Percentiles rank a stretch among this genome's conserved stretches.
Evolutionary conservation across 2,113 vertebrate genomes (phyloP).

Genomic region (Macroglossus sobrinus): DNA sequence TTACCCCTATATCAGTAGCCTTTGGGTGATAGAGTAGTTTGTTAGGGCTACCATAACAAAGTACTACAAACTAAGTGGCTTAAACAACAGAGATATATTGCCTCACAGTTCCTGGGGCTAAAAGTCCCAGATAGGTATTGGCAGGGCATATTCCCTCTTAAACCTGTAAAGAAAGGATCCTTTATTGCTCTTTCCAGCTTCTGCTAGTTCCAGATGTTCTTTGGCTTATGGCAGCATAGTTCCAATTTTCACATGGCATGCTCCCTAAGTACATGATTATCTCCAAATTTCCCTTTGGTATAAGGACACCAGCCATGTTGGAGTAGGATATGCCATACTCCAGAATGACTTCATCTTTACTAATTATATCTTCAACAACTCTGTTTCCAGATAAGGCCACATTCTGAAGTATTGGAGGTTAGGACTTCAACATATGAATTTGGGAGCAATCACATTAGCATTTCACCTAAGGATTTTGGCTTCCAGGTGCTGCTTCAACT

Average conservation of each 20-base stretch:
- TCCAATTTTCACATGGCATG: background rate
- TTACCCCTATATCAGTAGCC: background rate
- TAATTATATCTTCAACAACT: background rate
- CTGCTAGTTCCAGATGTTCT: background rate
- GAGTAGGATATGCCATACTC: background rate
- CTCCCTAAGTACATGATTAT: background rate
- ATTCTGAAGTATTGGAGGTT: background rate
- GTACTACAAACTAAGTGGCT: background rate
- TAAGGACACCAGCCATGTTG: background rate
- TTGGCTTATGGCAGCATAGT: background rate
- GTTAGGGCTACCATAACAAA: background rate
- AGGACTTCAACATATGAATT: background rate
- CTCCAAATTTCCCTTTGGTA: background rate
- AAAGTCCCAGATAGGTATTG: background rate
- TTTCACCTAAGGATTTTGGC: background rate
- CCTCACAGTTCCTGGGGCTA: background rate
- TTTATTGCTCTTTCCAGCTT: background rate
- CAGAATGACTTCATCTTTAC: background rate
- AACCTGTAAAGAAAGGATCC: background rate
- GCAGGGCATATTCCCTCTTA: background rate
- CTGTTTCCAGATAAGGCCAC: conserved; percentile 14
- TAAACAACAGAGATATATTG: background rate
- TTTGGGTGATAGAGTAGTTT: background rate
- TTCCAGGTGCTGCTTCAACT: background rate
- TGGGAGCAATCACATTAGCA: background rate